Percentiles rank a stretch among this genome's conserved stretches.
Conservation (phyloP, 2,888 invertebrate genomes). For the Netelia virgata region DNA sequence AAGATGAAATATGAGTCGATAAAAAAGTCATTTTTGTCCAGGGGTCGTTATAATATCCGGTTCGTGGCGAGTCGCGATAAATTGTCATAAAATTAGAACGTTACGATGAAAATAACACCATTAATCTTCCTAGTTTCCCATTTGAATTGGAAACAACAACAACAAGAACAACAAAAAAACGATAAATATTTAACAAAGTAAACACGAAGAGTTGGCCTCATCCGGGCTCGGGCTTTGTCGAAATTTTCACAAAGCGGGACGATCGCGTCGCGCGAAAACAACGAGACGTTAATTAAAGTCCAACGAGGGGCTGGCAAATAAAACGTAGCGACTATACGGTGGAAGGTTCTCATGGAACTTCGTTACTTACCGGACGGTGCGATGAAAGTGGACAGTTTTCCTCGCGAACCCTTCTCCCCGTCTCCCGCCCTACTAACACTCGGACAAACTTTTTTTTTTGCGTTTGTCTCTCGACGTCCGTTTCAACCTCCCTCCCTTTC, state of each 20-base stretch:
- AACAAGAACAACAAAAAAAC: neutral
- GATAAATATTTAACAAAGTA: neutral
- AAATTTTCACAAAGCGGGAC: neutral
- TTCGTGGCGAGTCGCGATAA: neutral
- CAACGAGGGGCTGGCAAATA: constrained; percentile 12
- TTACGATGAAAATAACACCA: neutral
- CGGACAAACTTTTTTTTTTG: constrained; percentile 38
- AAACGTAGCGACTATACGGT: neutral
- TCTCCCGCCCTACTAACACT: constrained; percentile 15
- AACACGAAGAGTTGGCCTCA: neutral
- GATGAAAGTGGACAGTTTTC: constrained; percentile 46
- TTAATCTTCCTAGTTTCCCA: constrained; percentile 2
- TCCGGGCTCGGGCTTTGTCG: constrained; percentile 1
- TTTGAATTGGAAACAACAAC: neutral
- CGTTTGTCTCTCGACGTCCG: neutral
- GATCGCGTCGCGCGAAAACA: neutral
- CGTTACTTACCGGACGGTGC: constrained; percentile 45
- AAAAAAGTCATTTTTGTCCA: constrained; percentile 41
- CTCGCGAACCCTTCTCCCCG: constrained; percentile 16
- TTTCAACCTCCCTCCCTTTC: neutral
- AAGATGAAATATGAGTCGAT: constrained; percentile 53
- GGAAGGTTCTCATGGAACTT: constrained; percentile 48
- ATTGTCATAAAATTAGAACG: constrained; percentile 15
- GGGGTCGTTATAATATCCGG: constrained; percentile 29
- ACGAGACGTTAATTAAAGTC: constrained; percentile 48